Evolutionary conservation across 2,113 vertebrate genomes (phyloP).

Genomic region (Amphilophus citrinellus): DNA sequence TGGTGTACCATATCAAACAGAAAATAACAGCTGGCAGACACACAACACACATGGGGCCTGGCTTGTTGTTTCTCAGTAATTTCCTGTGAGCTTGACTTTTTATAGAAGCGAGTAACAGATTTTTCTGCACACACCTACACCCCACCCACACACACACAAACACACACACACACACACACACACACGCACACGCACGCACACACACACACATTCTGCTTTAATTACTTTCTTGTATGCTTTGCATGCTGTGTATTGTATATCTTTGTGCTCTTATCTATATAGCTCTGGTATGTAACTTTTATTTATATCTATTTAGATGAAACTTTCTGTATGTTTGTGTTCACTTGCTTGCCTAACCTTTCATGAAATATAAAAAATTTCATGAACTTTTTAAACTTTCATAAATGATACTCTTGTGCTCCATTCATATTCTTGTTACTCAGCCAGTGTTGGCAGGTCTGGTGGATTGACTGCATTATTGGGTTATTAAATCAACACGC

Average conservation of each 20-base stretch:
- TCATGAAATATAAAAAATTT: no score
- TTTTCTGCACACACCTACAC: background rate
- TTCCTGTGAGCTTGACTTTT: constrained; percentile 9
- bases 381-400: no score
- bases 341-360: no score
- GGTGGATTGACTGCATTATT: no score
- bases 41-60: background rate
- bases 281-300: background rate
- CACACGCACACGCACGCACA: background rate
- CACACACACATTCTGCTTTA: background rate
- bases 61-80: constrained; percentile 41
- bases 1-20: background rate
- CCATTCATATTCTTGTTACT: no score
- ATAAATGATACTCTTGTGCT: no score
- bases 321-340: no score
- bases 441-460: no score
- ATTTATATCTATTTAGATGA: no score
- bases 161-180: background rate
- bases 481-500: no score
- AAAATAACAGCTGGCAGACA: constrained; percentile 39
- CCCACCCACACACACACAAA: background rate
- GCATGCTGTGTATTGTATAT: background rate
- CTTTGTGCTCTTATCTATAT: background rate
- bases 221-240: background rate
- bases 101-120: background rate